Evolutionary conservation across 2,113 vertebrate genomes (phyloP), one percentile per base, ranked within the genome.

Genomic region (Pagrus major): DNA sequence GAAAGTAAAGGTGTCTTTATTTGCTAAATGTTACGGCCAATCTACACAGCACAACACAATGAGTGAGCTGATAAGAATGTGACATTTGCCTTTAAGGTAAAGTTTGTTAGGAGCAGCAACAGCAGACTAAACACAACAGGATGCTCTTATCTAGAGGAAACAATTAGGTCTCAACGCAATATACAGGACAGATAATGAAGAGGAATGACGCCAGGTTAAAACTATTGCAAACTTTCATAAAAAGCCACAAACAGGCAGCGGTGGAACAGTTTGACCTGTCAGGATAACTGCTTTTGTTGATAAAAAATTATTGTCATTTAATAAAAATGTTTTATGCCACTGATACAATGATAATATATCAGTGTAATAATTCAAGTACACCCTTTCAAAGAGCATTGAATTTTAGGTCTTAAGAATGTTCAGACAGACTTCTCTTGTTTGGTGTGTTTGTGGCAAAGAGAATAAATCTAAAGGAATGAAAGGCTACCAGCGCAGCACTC

Each of bases 1-100:
- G 16, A 69, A 64, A 63, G 37, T 69, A 54, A 70, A 63, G 55
- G 21, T 55, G 23, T 63, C 56, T 81, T 72, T 69, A 78, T 86
- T 85, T 85, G 46, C 56, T 78, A 33, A 79, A 84, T 60, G 37
- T n/a, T 9, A 39, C 21, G 14, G 0, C 31, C 5, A 58, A 33
- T 76, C 54, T 11, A 37, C n/a, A 44, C 52, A 51, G 27, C 25
- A 42, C 7, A 75, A 41, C 58, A 85, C 27, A 71, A 31, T n/a
- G 16, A 11, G 18, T 20, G 29, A 9, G 46, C 59, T 66, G 66
- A 86, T 81, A 79, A 88, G 35, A 0, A 1, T 23, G 4, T 37
- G 21, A 55, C 35, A 79, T 73, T 33, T 56, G 29, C 23, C 27
- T 23, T 25, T 44, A 49, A 55, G 33, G 29, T 51, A 33, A 61